These are phyloP conservation scores for Podarcis lilfordi DNA, from an alignment of 2,797 vertebrate species.

Conservation along the genomic window DNA sequence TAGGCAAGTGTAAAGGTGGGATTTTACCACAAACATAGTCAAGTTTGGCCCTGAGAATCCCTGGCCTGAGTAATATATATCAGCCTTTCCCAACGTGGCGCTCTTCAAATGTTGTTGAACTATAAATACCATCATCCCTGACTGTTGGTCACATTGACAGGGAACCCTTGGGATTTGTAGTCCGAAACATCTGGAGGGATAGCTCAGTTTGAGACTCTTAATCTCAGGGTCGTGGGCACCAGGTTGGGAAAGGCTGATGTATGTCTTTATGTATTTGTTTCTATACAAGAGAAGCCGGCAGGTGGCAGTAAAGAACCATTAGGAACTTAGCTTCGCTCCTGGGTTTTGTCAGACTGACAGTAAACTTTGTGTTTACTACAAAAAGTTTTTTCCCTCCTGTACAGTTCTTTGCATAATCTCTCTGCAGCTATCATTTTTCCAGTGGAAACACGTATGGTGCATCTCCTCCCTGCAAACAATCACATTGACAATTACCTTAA, in stretches of 20 bases:
- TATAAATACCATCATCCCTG: no score
- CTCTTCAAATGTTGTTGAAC: no score
- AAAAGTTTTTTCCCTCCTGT: background rate
- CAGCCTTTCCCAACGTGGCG: background rate
- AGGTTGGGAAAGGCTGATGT: background rate
- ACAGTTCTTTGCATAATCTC: slow-evolving; percentile 41
- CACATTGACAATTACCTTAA: slow-evolving; percentile 65
- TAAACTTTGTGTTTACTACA: slow-evolving; percentile 28
- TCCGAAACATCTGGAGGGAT: no score
- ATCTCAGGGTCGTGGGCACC: no score
- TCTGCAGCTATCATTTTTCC: slow-evolving; percentile 50
- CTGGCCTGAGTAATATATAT: background rate
- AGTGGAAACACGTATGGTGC: slow-evolving; percentile 63
- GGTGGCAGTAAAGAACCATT: slow-evolving; percentile 23
- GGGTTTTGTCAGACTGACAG: slow-evolving; percentile 38
- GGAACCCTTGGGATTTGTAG: no score
- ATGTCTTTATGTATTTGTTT: background rate
- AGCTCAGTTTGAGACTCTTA: no score
- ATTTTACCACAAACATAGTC: background rate
- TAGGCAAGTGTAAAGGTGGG: no score
- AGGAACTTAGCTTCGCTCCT: background rate
- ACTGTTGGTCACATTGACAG: no score
- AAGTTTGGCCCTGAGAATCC: background rate
- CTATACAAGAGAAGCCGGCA: background rate
- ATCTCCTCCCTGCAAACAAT: slow-evolving; percentile 60